Evolutionary conservation across 1,140 invertebrate species (phyloP).

Genomic region (Bradysia coprophila): DNA sequence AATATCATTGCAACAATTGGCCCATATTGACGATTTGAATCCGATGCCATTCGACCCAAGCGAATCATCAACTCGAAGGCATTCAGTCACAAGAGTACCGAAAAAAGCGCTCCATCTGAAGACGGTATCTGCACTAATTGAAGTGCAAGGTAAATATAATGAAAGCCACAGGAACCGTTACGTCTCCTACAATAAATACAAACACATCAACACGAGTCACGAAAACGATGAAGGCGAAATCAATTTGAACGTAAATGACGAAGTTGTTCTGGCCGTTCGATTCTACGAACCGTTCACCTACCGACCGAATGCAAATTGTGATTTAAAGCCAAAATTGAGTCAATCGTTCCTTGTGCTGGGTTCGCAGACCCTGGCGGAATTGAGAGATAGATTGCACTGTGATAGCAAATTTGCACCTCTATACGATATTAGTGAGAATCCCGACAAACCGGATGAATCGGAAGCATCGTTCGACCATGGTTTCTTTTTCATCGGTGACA

Average conservation of each 20-base stretch:
- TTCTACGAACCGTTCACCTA: conserved; percentile 17
- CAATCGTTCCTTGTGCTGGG: conserved; percentile 40
- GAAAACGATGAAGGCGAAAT: neutral
- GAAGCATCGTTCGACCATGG: conserved; percentile 35
- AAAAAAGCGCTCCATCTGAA: conserved; percentile 1
- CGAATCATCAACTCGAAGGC: neutral
- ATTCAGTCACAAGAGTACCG: neutral
- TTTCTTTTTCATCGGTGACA: conserved; percentile 60
- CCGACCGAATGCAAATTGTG: conserved; percentile 3
- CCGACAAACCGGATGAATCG: conserved; percentile 21
- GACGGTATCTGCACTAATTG: neutral
- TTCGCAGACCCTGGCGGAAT: conserved; percentile 34
- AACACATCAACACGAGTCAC: neutral
- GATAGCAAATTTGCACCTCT: conserved; percentile 38
- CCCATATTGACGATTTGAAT: neutral
- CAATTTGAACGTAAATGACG: conserved; percentile 11
- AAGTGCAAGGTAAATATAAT: neutral
- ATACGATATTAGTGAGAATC: conserved; percentile 39
- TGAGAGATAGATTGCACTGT: conserved; percentile 49
- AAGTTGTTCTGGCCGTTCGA: conserved; percentile 18
- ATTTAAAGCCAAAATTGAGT: conserved; percentile 25
- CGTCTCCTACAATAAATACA: neutral
- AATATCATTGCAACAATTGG: neutral
- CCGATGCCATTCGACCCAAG: neutral
- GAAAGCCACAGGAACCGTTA: neutral